Base-by-base conservation (phyloP, 2,888 invertebrate species). In the Eustalomyia histrio region DNA sequence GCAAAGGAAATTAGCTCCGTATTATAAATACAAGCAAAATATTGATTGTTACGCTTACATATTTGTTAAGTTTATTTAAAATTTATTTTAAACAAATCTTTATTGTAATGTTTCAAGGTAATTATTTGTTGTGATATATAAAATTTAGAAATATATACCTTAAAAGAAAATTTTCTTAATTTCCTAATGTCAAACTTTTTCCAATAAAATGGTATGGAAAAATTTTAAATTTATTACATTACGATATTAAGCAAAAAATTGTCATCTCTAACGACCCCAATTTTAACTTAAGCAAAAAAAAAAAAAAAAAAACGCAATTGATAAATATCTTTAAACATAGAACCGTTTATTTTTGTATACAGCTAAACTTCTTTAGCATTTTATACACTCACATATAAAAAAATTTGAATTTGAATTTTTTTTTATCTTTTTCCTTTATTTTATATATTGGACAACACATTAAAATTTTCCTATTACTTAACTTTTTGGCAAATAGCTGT, bases 401-500 rank as follows among this genome's bases (percentile, higher is more conserved):
- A 18, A 79, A 60, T 75, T 75, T 80, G 67, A 76, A 76, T 72
- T 63, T 64, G n/a, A n/a, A n/a, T n/a, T 67, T 29, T 61, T 43
- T 58, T 17, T 52, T 53, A 61, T 61, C 61, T 71, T 71, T 52
- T 61, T 60, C 4, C 2, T 55, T 55, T 55, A 10, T 55, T 2
- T 60, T 60, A 29, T 61, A 43, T 39, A 63, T 55, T 52, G 39
- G 39, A 12, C 12, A 39, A 53, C 16, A 24, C 29, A 58, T 68
- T 76, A 69, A 57, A 63, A 47, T n/a, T 47, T 47, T 6, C 43
- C 43, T 43, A 29, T 52, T 29, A 24, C n/a, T 12, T 67, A 53
- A 55, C 57, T 57, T 73, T 78, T 81, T 78, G 73, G 65, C 74
- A 81, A 78, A 81, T 78, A 78, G 61, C 78, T 76, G 72, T 75